A percentile compares a stretch with the other conserved stretches of the same genome.
Conservation (phyloP, 2,797 vertebrate genomes). For the Pampus argenteus region DNA sequence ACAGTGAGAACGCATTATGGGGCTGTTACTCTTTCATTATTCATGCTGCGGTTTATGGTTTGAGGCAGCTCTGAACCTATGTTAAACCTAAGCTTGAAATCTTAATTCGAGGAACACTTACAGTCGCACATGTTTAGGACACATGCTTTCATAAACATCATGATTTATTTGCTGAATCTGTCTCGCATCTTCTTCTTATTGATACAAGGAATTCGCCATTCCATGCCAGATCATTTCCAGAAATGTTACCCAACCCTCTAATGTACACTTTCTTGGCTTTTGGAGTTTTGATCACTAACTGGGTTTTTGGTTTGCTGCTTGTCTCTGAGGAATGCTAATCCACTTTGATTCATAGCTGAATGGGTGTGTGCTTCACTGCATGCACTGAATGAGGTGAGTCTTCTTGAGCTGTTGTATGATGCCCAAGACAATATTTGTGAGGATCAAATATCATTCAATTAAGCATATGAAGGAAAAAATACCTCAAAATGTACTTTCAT, state of each 20-base stretch:
- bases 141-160: no score
- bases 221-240: background rate
- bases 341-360: background rate
- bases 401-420: slow-evolving; percentile 2
- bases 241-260: background rate
- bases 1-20: no score
- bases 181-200: no score
- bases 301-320: background rate
- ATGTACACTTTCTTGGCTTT: background rate
- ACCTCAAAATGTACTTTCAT: background rate
- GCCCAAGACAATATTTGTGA: background rate
- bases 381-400: slow-evolving; percentile 32
- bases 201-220: no score
- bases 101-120: no score
- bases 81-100: no score
- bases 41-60: background rate
- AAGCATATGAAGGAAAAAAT: background rate
- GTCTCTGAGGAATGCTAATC: slow-evolving; percentile 13
- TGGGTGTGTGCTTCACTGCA: slow-evolving; percentile 38
- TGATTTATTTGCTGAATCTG: no score
- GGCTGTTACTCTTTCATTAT: background rate
- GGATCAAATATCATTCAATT: background rate
- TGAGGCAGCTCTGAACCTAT: background rate
- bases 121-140: no score
- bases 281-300: background rate